phyloP scores from a whole-genome alignment of 2,113 vertebrate genomes.

The Halichoerus grypus region DNA sequence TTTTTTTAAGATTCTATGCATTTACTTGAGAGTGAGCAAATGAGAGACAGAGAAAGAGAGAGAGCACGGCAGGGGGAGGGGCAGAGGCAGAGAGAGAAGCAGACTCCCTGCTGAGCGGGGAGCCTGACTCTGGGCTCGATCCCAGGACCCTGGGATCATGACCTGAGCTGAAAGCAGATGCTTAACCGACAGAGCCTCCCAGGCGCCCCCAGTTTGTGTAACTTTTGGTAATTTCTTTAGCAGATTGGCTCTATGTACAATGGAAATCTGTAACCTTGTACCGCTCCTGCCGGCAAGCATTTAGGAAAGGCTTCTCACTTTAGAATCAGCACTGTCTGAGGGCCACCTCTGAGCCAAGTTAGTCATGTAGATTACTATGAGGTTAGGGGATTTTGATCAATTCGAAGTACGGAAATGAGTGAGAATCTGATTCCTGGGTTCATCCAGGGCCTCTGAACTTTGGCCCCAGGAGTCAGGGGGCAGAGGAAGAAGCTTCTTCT shows the following conservation, averaged over 20 bases:
- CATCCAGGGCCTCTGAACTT: background rate
- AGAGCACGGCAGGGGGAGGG: too few relatives aligned
- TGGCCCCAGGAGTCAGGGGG: rapidly evolving
- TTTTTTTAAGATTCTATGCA: too few relatives aligned
- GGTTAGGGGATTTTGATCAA: background rate
- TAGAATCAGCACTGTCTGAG: background rate
- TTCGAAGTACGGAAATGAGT: background rate
- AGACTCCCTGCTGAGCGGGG: too few relatives aligned
- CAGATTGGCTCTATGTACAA: background rate
- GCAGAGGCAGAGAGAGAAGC: too few relatives aligned
- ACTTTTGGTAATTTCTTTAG: background rate
- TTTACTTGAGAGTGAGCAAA: too few relatives aligned
- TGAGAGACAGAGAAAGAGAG: too few relatives aligned
- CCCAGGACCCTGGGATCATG: too few relatives aligned
- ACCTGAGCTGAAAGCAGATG: too few relatives aligned
- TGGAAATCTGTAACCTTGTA: background rate
- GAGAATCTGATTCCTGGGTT: background rate
- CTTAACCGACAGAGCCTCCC: too few relatives aligned
- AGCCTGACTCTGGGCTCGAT: too few relatives aligned
- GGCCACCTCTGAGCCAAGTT: background rate
- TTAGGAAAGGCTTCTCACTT: background rate
- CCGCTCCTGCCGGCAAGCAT: background rate
- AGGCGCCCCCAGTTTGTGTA: background rate
- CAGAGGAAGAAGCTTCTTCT: background rate
- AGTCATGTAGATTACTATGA: background rate